Base-by-base conservation (phyloP, 2,888 invertebrate genomes). In the Pinctada fucata region DNA sequence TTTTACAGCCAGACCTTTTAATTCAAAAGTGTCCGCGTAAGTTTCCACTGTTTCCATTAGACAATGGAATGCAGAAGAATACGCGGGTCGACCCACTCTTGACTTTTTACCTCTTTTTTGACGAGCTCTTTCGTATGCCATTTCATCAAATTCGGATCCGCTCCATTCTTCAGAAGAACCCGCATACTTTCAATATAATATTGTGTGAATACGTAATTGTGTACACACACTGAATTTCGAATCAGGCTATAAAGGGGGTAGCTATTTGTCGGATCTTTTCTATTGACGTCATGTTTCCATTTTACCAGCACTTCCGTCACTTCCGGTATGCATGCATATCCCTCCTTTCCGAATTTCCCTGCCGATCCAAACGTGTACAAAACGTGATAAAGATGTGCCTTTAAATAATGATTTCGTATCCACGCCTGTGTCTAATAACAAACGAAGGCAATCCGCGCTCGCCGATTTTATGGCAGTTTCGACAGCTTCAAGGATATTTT, bases 181-280 rank as follows among this genome's bases (percentile, higher is more conserved):
- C 84, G 76, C 73, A 88, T 49, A 72, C 86, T 85, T 77, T 86
- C 80, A n/a, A 88, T 75, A 79, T 88, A 89, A 76, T 88, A 83
- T 45, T 86, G 80, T 5, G 87, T 87, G 76, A 86, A 86, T 66
- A 81, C 82, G 72, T 86, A 87, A 72, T 88, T 87, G 64, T 86
- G 84, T 68, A 85, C 81, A 79, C 87, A 87, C 65, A 89, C 78
- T 1, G 87, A 79, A 76, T 89, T 86, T 58, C 87, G 83, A 3
- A 90, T 80, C n/a, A 90, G 78, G 67, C 88, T 90, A 84, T 91
- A 89, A 71, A 90, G 81, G 2, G 91, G 91, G 76, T 87, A 90
- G 0, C 89, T 88, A 65, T 90, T 86, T 45, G 87, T 83, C 0
- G 88, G 89, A n/a, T 70, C 77, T 65, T 77, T 82, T 2, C 81